phyloP scores from a whole-genome alignment of 2,888 invertebrate genomes.

The Gibbula magus region DNA sequence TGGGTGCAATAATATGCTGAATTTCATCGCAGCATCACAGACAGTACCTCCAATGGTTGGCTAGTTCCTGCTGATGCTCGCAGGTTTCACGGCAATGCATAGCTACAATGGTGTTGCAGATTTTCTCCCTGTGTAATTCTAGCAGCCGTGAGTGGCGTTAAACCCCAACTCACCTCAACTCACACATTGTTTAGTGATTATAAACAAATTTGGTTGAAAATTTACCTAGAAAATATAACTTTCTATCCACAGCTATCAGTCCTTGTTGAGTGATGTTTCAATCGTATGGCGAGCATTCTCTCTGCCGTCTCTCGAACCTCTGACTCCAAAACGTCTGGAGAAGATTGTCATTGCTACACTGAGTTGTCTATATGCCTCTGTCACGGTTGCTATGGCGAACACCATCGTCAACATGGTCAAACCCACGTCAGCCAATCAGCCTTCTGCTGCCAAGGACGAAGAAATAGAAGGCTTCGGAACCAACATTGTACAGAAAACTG shows the following conservation, averaged over 20 bases:
- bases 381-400: constrained; percentile 75
- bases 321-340: constrained; percentile 88
- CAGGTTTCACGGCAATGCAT: too few relatives aligned
- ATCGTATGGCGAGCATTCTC: constrained; percentile 89
- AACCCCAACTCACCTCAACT: too few relatives aligned
- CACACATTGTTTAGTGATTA: too few relatives aligned
- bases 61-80: too few relatives aligned
- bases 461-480: constrained; percentile 88
- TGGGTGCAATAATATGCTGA: too few relatives aligned
- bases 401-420: constrained; percentile 71
- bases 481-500: constrained; percentile 89
- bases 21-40: too few relatives aligned
- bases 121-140: too few relatives aligned
- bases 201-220: too few relatives aligned
- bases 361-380: constrained; percentile 84
- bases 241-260: constrained; percentile 81
- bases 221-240: too few relatives aligned
- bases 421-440: constrained; percentile 49
- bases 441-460: constrained; percentile 81
- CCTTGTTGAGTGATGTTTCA: constrained; percentile 88
- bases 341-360: constrained; percentile 88
- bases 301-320: constrained; percentile 90
- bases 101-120: too few relatives aligned
- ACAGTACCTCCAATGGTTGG: too few relatives aligned
- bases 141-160: too few relatives aligned